These are phyloP conservation scores for Egretta garzetta DNA, from an alignment of 2,113 vertebrate genomes.

Conservation along the genomic window DNA sequence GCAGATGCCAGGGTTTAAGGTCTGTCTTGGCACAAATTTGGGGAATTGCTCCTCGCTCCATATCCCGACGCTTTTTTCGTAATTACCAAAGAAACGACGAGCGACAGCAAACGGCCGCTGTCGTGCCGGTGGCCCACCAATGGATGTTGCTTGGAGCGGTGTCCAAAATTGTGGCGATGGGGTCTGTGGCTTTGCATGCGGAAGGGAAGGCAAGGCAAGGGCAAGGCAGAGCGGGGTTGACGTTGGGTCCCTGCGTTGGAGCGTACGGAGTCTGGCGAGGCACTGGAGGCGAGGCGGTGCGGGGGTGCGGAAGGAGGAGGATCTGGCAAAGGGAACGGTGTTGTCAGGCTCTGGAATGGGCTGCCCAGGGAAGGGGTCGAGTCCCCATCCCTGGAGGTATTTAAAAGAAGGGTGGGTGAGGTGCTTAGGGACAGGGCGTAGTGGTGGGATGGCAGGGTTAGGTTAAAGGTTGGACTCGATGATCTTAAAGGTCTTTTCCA, in stretches of 20 bases:
- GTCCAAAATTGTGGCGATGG: too few species aligned
- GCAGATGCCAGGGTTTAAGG: slow-evolving; percentile 1
- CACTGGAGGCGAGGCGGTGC: background rate
- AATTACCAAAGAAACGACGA: background rate
- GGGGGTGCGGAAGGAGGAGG: background rate
- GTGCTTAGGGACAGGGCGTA: too few species aligned
- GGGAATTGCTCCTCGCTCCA: background rate
- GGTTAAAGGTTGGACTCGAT: too few species aligned
- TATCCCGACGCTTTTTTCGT: background rate
- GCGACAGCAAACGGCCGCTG: background rate
- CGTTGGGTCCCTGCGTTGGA: fast-evolving
- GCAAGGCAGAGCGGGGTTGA: background rate
- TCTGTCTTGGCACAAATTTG: background rate
- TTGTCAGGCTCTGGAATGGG: too few species aligned
- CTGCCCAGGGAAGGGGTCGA: too few species aligned
- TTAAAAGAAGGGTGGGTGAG: too few species aligned
- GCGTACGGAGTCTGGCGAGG: fast-evolving
- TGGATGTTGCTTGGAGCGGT: background rate
- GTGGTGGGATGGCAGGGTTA: too few species aligned
- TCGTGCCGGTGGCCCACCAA: background rate
- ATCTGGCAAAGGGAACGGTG: fast-evolving
- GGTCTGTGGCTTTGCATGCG: too few species aligned
- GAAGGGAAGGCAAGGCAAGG: background rate
- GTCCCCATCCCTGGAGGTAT: too few species aligned
- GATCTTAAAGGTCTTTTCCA: too few species aligned